phyloP scores from a whole-genome alignment of 2,888 invertebrate species.

The Ochlodes sylvanus region DNA sequence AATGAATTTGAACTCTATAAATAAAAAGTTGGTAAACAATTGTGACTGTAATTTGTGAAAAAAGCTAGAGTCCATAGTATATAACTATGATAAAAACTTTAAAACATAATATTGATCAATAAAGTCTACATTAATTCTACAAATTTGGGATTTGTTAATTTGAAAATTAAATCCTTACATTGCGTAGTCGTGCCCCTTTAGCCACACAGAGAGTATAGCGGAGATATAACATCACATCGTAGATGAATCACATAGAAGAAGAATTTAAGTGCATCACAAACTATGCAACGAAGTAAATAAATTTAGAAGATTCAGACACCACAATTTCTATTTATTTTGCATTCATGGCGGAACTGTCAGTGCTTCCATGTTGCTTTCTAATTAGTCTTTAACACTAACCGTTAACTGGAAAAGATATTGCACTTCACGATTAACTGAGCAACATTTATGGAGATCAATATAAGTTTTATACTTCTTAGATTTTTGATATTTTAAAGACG shows the following conservation, averaged over 20 bases:
- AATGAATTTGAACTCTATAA: no score
- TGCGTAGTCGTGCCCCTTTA: conserved; percentile 29
- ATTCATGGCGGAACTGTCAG: conserved; percentile 86
- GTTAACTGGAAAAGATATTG: conserved; percentile 40
- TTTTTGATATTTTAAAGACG: conserved; percentile 49
- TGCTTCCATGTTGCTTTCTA: conserved; percentile 86
- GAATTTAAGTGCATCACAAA: conserved; percentile 24
- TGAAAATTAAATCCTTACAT: conserved; percentile 34
- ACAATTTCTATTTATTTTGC: conserved; percentile 85
- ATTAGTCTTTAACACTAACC: conserved; percentile 46
- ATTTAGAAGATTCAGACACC: conserved; percentile 54
- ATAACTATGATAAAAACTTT: background rate
- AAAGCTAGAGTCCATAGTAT: no score
- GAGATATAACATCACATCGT: conserved; percentile 32
- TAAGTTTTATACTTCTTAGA: conserved; percentile 22
- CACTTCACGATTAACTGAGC: conserved; percentile 44
- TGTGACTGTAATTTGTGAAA: no score
- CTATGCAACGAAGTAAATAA: conserved; percentile 13
- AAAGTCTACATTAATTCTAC: background rate
- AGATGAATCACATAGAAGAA: conserved; percentile 7
- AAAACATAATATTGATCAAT: background rate
- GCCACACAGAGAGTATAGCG: background rate
- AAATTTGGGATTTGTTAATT: conserved; percentile 14
- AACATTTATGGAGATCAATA: conserved; percentile 31
- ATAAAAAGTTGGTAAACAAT: no score